phyloP scores from a whole-genome alignment of 2,113 vertebrate genomes.

The Plecotus auritus region DNA sequence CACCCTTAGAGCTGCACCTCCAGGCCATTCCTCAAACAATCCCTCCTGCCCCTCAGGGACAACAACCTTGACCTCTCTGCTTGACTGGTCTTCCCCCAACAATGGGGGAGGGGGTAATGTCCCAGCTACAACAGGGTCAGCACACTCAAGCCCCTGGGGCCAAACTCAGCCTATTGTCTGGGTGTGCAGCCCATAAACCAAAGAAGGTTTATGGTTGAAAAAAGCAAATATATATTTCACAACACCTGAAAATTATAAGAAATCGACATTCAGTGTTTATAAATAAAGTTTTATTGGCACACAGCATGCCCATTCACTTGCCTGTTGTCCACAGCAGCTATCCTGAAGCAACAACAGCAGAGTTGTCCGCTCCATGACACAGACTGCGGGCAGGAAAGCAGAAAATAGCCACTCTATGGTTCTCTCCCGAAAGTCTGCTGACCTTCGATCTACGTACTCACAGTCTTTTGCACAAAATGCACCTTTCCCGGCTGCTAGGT shows the following conservation, averaged over 20 bases:
- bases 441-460: background rate
- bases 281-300: background rate
- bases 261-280: background rate
- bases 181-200: background rate
- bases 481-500: background rate
- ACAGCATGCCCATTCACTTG: background rate
- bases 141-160: background rate
- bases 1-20: fast-evolving
- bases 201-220: background rate
- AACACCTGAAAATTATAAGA: background rate
- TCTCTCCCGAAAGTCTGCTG: background rate
- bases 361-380: fast-evolving
- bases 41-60: fast-evolving
- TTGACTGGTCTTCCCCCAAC: background rate
- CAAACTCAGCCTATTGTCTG: background rate
- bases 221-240: background rate
- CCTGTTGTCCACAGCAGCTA: fast-evolving
- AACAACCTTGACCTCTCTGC: too few species aligned
- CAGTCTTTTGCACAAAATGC: background rate
- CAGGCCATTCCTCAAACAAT: background rate
- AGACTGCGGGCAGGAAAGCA: background rate
- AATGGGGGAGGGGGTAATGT: fast-evolving
- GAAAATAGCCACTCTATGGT: background rate
- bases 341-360: fast-evolving
- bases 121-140: fast-evolving